Evolutionary conservation across 2,797 vertebrate genomes (phyloP), one percentile per base, ranked within the genome.

Genomic region (Myotis myotis): DNA sequence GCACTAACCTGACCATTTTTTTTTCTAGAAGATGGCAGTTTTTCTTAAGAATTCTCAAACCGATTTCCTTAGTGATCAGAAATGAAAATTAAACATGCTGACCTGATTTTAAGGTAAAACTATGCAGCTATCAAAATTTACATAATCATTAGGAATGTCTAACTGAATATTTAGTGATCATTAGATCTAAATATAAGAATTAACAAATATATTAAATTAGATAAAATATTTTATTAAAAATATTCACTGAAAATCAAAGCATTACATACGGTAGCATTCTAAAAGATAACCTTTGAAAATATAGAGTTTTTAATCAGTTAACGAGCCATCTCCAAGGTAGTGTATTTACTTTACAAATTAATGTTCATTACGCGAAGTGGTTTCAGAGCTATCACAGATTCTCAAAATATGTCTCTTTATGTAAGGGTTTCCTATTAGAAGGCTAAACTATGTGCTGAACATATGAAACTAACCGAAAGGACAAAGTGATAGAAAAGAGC

Each of bases 11-110:
- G 41, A 62, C 83, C 23, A 71, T 51, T 47, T 87, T 38, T 36
- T 55, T 20, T 79, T 74, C 76, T 20, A 38, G 23, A 92, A 15
- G 0, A 6, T 92, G 75, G 62, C 23, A 3, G 1, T 33, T n/a
- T 84, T 92, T 68, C 41, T 89, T 87, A 91, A 76, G 83, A 95
- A 94, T 79, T 92, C 25, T 57, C 87, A 82, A 91, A 49, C 20
- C 38, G 19, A 66, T 8, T 78, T 93, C 64, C 17, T 10, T 41
- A 93, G 71, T n/a, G 25, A 51, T 87, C 19, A 84, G 16, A 95
- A 75, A 64, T 95, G 76, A 96, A 96, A 96, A 90, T 51, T 60
- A 74, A 60, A 79, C 75, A 44, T 22, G 8, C 5, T 87, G 17
- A 70, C 22, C 28, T 87, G 23, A 84, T 96, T 93, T 49, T 79